Conservation (phyloP, 2,797 vertebrate species). For the Rhyacichthys aspro region DNA sequence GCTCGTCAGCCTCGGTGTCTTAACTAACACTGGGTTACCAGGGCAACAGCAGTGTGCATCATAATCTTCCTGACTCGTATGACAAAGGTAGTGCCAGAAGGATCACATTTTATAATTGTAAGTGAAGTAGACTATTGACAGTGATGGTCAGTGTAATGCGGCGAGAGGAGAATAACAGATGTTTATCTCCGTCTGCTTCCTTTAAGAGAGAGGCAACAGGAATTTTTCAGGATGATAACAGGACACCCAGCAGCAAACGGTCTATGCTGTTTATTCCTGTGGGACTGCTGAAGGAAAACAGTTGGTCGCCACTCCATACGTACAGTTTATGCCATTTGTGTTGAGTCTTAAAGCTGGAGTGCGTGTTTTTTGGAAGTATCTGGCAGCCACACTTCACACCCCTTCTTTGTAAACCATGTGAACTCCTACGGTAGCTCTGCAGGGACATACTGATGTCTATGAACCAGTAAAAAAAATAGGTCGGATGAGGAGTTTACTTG, state of each 20-base stretch:
- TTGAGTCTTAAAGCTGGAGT: not conserved
- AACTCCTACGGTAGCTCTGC: too few relatives aligned
- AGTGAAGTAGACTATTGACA: constrained; percentile 14
- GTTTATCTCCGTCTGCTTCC: constrained; percentile 8
- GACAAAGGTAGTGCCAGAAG: constrained; percentile 10
- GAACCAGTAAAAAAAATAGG: too few relatives aligned
- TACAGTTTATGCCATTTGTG: constrained; percentile 7
- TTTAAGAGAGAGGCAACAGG: constrained; percentile 15
- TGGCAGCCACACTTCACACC: too few relatives aligned
- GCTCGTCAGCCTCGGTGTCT: constrained; percentile 23
- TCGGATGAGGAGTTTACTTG: too few relatives aligned
- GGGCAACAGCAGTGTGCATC: constrained; percentile 35
- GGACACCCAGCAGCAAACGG: not conserved
- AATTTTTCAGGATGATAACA: not conserved
- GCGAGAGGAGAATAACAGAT: constrained; percentile 7
- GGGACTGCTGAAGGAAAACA: constrained; percentile 21
- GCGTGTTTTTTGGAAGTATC: too few relatives aligned
- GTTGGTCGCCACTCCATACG: constrained; percentile 26
- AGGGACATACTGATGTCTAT: too few relatives aligned
- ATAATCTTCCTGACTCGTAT: constrained; percentile 1
- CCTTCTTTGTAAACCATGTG: too few relatives aligned
- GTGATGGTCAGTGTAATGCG: constrained; percentile 12
- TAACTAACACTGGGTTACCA: constrained; percentile 31
- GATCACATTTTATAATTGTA: constrained; percentile 24
- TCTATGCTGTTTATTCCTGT: constrained; percentile 21